Base-by-base conservation (phyloP, 1,140 invertebrate genomes). In the Belonocnema kinseyi region DNA sequence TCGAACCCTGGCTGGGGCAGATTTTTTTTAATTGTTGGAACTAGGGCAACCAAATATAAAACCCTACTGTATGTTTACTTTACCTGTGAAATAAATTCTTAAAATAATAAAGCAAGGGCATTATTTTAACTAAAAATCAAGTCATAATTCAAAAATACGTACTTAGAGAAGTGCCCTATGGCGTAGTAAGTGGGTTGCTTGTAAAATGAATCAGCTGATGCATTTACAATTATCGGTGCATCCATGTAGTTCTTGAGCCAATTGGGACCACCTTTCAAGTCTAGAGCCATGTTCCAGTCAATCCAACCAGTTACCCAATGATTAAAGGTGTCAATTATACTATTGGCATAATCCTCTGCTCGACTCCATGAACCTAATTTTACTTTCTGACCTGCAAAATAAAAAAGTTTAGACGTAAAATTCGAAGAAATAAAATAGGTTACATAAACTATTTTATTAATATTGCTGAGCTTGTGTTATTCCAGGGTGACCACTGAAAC, bases 241-340 rank as follows among this genome's bases (percentile, higher is more conserved):
- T 66, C 61, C n/a, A 40, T 13, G 40, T 14, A n/a, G 33, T n/a
- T 66, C 14, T 66, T 66, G 6, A 66, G 26, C 61, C 61, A 66
- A 33, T 66, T 66, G 61, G 61, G 61, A 66, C 61, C 61, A 66
- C 61, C 61, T 40, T 66, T 26, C 26, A 66, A 40, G 26, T 66
- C 61, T n/a, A 66, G 14, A 66, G 61, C 61, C 61, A 66, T 66
- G 61, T 66, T 66, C 16, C 13, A 66, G 61, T 66, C 61, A 66
- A 66, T 66, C 61, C 61, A 66, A 66, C 61, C 61, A n/a, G 61
- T 40, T 16, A 66, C 61, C 61, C 61, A 66, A 40, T 66, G 61
- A 21, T 21, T 40, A 16, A 66, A 40, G 33, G 14, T 66, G 61
- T 66, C 33, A 66, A 66, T 66, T 66, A 66, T 66, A 66, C 26